These are phyloP conservation scores for Oophaga pumilio DNA, from an alignment of 2,113 vertebrate genomes.

Conservation along the genomic window DNA sequence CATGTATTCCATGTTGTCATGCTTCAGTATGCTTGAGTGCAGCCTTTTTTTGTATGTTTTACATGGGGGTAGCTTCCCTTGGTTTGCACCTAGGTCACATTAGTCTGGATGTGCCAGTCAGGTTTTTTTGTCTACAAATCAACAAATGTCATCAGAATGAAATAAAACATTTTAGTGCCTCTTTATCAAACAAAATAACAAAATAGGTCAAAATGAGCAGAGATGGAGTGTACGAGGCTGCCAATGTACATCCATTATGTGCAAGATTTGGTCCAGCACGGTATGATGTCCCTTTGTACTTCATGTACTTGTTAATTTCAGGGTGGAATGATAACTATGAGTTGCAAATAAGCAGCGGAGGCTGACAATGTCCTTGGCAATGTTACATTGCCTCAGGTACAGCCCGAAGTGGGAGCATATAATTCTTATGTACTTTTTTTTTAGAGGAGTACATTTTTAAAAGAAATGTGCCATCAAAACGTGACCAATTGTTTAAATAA, in stretches of 20 bases:
- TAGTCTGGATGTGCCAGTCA: too few relatives aligned
- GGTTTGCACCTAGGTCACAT: too few relatives aligned
- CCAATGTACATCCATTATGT: neutral
- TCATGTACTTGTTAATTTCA: constrained; percentile 34
- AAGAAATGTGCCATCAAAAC: too few relatives aligned
- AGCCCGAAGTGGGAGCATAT: constrained; percentile 19
- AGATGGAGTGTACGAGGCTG: neutral
- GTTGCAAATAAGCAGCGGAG: constrained; percentile 14
- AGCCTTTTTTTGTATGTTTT: too few relatives aligned
- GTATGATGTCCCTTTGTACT: constrained; percentile 27
- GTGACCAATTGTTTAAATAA: too few relatives aligned
- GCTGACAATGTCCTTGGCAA: constrained; percentile 48
- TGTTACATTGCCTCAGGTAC: constrained; percentile 48
- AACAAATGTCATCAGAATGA: neutral
- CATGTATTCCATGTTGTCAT: too few relatives aligned
- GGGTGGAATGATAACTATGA: constrained; percentile 32
- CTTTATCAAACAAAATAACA: neutral
- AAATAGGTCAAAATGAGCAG: constrained; percentile 20
- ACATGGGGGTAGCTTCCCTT: too few relatives aligned
- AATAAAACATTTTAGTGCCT: neutral
- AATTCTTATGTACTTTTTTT: constrained; percentile 10
- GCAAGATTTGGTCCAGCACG: neutral
- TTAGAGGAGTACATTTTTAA: constrained; percentile 17
- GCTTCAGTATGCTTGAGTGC: too few relatives aligned
- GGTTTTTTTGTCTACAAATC: too few relatives aligned